phyloP scores from a whole-genome alignment of 2,113 vertebrate species.

The Melanerpes aurifrons region DNA sequence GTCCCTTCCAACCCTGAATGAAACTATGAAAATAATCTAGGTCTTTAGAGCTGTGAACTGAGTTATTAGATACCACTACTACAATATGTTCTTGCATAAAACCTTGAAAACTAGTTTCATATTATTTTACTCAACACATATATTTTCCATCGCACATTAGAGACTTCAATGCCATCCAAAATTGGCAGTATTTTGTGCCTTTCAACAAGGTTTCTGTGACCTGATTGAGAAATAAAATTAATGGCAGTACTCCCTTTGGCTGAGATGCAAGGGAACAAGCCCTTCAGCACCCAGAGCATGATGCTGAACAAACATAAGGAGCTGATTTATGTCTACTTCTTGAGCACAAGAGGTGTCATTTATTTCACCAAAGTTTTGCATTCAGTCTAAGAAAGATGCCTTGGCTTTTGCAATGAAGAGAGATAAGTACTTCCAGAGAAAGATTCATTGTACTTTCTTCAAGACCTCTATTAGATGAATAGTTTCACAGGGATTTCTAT shows the following conservation, averaged over 20 bases:
- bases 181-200: background rate
- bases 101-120: constrained; percentile 32
- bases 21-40: constrained; percentile 26
- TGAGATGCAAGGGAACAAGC: background rate
- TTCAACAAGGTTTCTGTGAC: constrained; percentile 6
- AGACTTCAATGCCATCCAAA: background rate
- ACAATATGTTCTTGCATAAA: constrained; percentile 29
- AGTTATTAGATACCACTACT: constrained; percentile 51
- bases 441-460: background rate
- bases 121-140: constrained; percentile 12
- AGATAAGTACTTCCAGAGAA: background rate
- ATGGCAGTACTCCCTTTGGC: background rate
- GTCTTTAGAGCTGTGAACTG: constrained; percentile 35
- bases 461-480: background rate
- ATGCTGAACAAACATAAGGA: constrained; percentile 5
- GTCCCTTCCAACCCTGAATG: too few relatives aligned
- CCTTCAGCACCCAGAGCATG: background rate
- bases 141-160: constrained; percentile 12
- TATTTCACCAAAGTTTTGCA: constrained; percentile 4
- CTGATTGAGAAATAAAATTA: background rate
- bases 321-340: background rate
- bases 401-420: background rate
- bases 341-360: background rate
- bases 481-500: background rate
- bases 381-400: background rate